These are phyloP conservation scores for Acutogordius australiensis DNA, from an alignment of 2,888 invertebrate species.

Conservation along the genomic window DNA sequence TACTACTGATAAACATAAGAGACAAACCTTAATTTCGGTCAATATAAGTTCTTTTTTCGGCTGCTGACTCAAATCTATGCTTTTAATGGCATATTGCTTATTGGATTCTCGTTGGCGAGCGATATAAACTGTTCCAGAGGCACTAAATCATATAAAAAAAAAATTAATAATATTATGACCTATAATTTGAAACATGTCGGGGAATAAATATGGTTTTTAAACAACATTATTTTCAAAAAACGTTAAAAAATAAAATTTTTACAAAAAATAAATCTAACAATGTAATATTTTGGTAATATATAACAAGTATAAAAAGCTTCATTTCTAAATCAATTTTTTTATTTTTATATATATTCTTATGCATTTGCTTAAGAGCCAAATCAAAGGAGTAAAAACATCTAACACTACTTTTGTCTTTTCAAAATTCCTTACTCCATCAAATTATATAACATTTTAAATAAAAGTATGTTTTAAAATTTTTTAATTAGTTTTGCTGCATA, in stretches of 20 bases:
- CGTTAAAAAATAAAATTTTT: conserved; percentile 11
- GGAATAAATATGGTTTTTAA: no score
- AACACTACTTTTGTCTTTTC: no score
- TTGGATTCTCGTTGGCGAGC: conserved; percentile 44
- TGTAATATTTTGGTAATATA: conserved; percentile 7
- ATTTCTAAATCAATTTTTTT: no score
- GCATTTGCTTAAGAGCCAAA: no score
- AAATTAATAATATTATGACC: no score
- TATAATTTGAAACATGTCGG: no score
- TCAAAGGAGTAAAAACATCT: no score
- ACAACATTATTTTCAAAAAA: not conserved
- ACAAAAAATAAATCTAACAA: conserved; percentile 11
- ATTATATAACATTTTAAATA: no score
- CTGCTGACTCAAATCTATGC: conserved; percentile 73
- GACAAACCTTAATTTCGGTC: conserved; percentile 46
- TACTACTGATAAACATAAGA: not conserved
- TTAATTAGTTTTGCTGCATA: no score
- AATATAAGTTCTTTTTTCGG: conserved; percentile 75
- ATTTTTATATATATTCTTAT: no score
- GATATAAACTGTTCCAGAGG: conserved; percentile 64
- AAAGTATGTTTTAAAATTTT: no score
- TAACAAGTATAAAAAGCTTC: not conserved
- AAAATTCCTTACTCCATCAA: no score
- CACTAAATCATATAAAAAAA: conserved; percentile 30
- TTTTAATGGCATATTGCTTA: conserved; percentile 65